Evolutionary conservation across 2,888 invertebrate genomes (phyloP), one percentile per base, ranked within the genome.

Genomic region (Ormyrus nitidulus): DNA sequence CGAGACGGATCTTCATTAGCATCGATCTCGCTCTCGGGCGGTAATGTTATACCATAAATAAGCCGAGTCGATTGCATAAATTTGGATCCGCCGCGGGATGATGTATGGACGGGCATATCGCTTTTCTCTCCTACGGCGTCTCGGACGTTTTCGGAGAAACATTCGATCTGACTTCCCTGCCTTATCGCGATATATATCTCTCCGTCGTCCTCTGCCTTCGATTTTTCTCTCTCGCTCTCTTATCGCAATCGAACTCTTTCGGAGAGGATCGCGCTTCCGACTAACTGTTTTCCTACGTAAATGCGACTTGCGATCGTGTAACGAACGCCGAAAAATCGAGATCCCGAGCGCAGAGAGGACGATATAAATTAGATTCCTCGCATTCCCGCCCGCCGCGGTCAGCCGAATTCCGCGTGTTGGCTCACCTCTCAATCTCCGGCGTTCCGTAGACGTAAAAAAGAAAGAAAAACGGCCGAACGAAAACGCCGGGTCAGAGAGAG

Each of bases 21-120:
- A 69, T 74, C 65, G 74, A 83, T 83, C 80, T 72, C 74, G 34
- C 34, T 34, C 34, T 34, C 34, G 34, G 34, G 34, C 34, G 34
- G 74, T 68, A 81, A 79, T 81, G 73, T 56, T 77, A 64, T 68
- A 74, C 83, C 80, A 83, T 81, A 82, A 85, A 83, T 83, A 81
- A 80, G 82, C 81, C 83, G 83, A 83, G 69, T 70, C 46, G 34
- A 74, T 72, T 77, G 73, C 73, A 80, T 69, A 76, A 59, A 83
- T 82, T 82, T 73, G 66, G 72, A 75, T 79, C 75, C 53, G n/a
- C 59, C 59, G 34, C 8, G 49, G 53, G 34, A 61, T 59, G 62
- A 62, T 61, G 8, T 68, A 59, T 61, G 8, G 6, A 11, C 59
- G 11, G 51, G 8, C 48, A 19, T 19, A 19, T 49, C 58, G 53